phyloP scores from a whole-genome alignment of 2,797 vertebrate species.

The Pempheris klunzingeri region DNA sequence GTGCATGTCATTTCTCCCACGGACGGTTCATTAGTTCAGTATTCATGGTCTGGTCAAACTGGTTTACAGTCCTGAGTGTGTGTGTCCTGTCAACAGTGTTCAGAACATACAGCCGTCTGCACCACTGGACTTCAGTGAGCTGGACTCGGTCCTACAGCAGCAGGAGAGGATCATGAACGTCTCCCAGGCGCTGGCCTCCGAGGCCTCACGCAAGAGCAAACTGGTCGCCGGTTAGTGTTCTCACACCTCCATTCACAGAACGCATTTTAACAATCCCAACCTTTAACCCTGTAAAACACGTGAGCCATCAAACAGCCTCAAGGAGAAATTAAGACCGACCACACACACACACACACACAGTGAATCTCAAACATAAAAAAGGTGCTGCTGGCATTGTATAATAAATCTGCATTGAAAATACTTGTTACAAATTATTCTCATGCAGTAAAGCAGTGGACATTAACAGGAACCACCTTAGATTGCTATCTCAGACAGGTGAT shows the following conservation, averaged over 20 bases:
- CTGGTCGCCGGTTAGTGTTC: constrained; percentile 91
- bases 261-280: not conserved
- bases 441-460: not conserved
- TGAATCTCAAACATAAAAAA: not conserved
- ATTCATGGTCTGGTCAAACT: not conserved
- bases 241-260: not conserved
- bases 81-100: constrained; percentile 76
- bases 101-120: constrained; percentile 85
- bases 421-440: not conserved
- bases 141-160: constrained; percentile 90
- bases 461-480: not conserved
- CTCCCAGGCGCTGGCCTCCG: constrained; percentile 91
- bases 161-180: constrained; percentile 95
- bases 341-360: not conserved
- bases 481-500: constrained; percentile 1
- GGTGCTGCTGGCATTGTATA: no score
- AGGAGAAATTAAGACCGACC: no score
- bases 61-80: not conserved
- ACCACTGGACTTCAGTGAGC: constrained; percentile 82
- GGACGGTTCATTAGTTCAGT: not conserved
- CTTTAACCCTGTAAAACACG: not conserved
- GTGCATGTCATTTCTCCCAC: not conserved
- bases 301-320: not conserved
- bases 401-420: not conserved
- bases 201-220: constrained; percentile 95